Evolutionary conservation across 2,888 invertebrate genomes (phyloP), one percentile per base, ranked within the genome.

Genomic region (Suillia variegata): DNA sequence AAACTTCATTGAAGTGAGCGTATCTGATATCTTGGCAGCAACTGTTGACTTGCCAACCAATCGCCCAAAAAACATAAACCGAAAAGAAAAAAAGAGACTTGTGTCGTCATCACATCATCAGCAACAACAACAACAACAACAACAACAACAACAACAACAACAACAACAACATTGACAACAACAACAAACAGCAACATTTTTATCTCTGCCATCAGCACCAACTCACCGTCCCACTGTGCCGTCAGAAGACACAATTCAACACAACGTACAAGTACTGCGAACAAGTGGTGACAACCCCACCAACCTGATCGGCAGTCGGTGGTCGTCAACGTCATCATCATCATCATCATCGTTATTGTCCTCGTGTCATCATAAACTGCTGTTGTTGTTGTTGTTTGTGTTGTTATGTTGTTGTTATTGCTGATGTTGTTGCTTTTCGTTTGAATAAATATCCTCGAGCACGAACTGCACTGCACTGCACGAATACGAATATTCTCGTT

Each of bases 371-470:
- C 38, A 47, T 51, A 21, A 47, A 54, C 33, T 17, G 45, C 42
- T 51, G 51, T 55, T 54, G 58, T 54, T 33, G 38, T 34, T 52
- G 42, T 20, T 24, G 54, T 24, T n/a, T 22, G 3, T 50, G 50
- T n/a, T 48, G 50, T 10, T 50, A 21, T 13, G 49, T 55, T 55
- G 58, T 58, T 33, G 38, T 34, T 52, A 12, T 22, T 45, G 53
- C n/a, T 18, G 48, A 5, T 48, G 48, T 8, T 48, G 48, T 18
- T 48, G 10, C n/a, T n/a, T 24, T 13, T 58, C 57, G 68, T 68
- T n/a, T 73, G 75, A 68, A 75, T 69, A 77, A 77, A 78, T 75
- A 78, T 76, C 78, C 78, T 74, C 69, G 65, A 73, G 77, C 77
- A 78, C 77, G 74, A 71, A 70, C 34, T 52, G 61, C 58, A n/a